phyloP scores from a whole-genome alignment of 2,113 vertebrate genomes.

The Ptilorrhoa leucosticta region DNA sequence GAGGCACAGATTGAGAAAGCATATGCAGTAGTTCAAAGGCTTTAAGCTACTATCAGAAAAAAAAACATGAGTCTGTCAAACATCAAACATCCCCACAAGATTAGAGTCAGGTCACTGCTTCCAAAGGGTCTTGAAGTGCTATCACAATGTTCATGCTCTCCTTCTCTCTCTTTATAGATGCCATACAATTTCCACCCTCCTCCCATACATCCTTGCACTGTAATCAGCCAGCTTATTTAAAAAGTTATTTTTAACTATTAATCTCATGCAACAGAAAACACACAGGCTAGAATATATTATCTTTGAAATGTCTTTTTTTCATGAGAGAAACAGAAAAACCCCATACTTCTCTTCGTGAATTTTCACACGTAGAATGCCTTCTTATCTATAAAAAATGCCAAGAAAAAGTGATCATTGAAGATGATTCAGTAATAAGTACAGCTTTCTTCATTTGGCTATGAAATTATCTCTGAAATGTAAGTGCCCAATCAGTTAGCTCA shows the following conservation, averaged over 20 bases:
- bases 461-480: neutral
- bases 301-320: neutral
- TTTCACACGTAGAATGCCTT: neutral
- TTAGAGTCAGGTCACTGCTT: neutral
- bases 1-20: neutral
- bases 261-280: neutral
- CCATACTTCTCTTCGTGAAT: neutral
- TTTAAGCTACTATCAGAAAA: neutral
- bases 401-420: neutral
- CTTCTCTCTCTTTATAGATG: neutral
- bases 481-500: neutral
- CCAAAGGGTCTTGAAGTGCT: neutral
- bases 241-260: neutral
- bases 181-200: neutral
- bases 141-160: neutral
- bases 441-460: neutral
- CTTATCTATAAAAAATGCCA: neutral
- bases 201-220: neutral
- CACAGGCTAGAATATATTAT: neutral
- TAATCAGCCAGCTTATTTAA: neutral
- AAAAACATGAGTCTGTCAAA: neutral
- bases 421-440: neutral
- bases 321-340: neutral
- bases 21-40: conserved; percentile 13
- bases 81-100: neutral